Evolutionary conservation across 1,140 invertebrate species (phyloP), one percentile per base, ranked within the genome.

Genomic region (Aporrectodea caliginosa): DNA sequence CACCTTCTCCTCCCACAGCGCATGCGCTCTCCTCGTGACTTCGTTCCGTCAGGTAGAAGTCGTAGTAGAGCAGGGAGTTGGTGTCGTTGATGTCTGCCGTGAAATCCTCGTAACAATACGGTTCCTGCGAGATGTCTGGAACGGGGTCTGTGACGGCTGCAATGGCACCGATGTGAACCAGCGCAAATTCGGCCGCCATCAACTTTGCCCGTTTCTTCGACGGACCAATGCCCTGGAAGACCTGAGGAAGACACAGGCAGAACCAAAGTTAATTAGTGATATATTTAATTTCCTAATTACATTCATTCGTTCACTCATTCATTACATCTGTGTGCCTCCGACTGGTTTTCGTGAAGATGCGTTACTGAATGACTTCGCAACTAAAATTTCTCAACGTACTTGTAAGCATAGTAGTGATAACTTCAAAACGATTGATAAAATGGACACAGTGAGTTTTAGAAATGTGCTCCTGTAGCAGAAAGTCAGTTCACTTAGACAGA

Each of bases 181-280:
- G 35, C 2, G 75, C 75, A 68, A 35, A 43, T 31, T 76, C 75
- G 27, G 75, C 75, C 1, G 75, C 75, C 75, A 76, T 76, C 22
- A n/a, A 29, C 29, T 43, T 43, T 27, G 75, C 75, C 27, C 43
- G 34, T 35, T 27, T 76, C n/a, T 76, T 76, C 27, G 75, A 76
- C 29, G 43, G 30, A 22, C 75, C 75, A n/a, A 76, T 35, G 29
- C 75, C 75, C 35, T 76, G 33, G 31, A 76, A 68, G 1, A 43
- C 43, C 75, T 76, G n/a, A n/a, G n/a, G n/a, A n/a, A n/a, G n/a
- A 30, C 1, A 76, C 29, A 6, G n/a, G 0, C 16, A 32, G 34
- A 74, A 33, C 29, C 34, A 31, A 74, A 30, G n/a, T 29, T 27
- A 33, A 73, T 22, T 27, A 16, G 30, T 73, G 43, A 58, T 58